Conservation (phyloP, 1,140 invertebrate species). For the Nephotettix cincticeps region DNA sequence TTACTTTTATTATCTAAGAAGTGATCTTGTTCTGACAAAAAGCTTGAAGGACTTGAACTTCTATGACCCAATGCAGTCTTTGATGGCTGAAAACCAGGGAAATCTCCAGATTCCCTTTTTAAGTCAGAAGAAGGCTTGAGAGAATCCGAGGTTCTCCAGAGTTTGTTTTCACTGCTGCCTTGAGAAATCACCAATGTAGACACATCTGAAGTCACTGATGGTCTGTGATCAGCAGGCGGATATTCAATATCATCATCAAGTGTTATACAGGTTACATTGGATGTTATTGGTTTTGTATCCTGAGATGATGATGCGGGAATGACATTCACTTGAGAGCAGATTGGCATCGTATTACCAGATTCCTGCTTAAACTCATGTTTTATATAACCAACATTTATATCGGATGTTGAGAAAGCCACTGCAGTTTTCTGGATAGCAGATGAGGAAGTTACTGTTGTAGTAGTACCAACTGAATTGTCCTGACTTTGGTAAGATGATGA, state of each 20-base stretch:
- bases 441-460: neutral
- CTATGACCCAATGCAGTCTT: neutral
- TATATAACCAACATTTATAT: neutral
- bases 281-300: neutral
- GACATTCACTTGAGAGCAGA: neutral
- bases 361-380: neutral
- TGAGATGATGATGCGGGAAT: neutral
- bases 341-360: neutral
- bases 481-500: conserved; percentile 9
- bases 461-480: neutral
- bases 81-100: neutral
- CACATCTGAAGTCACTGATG: neutral
- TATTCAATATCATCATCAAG: neutral
- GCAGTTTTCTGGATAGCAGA: neutral
- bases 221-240: neutral
- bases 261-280: neutral
- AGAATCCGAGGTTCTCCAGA: neutral
- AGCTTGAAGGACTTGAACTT: neutral
- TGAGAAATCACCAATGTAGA: neutral
- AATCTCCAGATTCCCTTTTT: neutral
- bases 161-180: neutral
- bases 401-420: neutral
- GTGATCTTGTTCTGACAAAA: too few species aligned
- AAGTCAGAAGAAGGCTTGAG: neutral
- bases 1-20: too few species aligned